Evolutionary conservation across 2,113 vertebrate species (phyloP).

Genomic region (Eudyptes chrysolophus): DNA sequence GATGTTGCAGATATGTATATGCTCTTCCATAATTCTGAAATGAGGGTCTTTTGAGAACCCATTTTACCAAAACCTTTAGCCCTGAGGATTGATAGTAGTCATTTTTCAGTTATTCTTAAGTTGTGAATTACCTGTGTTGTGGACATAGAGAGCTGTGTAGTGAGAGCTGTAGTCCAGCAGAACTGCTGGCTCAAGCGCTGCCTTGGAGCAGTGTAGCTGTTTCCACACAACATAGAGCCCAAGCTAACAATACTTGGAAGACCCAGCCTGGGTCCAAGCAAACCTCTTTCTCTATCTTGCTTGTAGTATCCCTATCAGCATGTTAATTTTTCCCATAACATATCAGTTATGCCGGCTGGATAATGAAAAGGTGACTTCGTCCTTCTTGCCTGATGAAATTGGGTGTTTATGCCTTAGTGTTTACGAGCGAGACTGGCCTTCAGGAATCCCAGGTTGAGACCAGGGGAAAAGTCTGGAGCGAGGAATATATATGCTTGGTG

Average conservation of each 20-base stretch:
- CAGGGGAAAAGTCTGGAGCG: not conserved
- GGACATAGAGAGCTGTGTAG: not conserved
- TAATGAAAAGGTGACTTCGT: not conserved
- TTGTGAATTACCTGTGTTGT: not conserved
- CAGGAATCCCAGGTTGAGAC: not conserved
- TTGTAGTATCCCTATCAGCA: not conserved
- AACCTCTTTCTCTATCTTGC: not conserved
- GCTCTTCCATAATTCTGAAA: not conserved
- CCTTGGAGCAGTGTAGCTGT: not conserved
- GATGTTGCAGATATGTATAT: not conserved
- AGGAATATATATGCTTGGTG: accelerated
- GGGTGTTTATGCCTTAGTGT: not conserved
- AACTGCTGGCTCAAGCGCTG: not conserved
- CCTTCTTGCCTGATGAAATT: not conserved
- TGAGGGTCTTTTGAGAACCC: not conserved
- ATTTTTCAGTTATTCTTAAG: not conserved
- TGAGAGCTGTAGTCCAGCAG: not conserved
- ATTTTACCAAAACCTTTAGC: not conserved
- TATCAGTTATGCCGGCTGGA: not conserved
- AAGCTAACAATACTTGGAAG: not conserved
- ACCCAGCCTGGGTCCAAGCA: not conserved
- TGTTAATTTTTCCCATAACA: not conserved
- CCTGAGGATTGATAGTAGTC: not conserved
- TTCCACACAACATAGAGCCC: not conserved
- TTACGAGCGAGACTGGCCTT: not conserved